Conservation (phyloP, 2,888 invertebrate genomes). For the Thymelicus lineola region DNA sequence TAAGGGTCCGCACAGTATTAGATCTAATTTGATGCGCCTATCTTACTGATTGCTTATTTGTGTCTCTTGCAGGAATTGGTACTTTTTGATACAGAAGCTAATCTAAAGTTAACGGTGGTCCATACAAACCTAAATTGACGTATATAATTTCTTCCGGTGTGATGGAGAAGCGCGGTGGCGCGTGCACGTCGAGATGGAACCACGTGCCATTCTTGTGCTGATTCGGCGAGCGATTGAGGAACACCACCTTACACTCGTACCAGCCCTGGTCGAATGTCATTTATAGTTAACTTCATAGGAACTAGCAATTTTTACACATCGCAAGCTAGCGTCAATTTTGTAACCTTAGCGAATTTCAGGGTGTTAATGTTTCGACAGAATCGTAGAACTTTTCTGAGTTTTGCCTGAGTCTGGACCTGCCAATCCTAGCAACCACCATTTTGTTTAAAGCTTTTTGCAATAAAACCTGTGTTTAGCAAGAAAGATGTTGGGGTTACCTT, state of each 20-base stretch:
- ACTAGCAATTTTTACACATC: not conserved
- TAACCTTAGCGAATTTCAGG: too few relatives aligned
- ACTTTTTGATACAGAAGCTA: too few relatives aligned
- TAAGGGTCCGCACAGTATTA: too few relatives aligned
- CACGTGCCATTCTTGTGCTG: slow-evolving; percentile 97
- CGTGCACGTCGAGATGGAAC: slow-evolving; percentile 99
- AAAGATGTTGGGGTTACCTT: not conserved
- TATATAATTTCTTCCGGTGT: slow-evolving; percentile 98
- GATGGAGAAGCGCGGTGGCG: slow-evolving; percentile 97
- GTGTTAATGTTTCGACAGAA: too few relatives aligned
- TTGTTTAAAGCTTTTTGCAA: not conserved
- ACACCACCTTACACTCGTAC: slow-evolving; percentile 98
- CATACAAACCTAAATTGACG: slow-evolving; percentile 91
- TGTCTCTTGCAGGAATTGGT: too few relatives aligned
- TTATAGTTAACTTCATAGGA: not conserved
- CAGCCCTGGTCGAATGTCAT: slow-evolving; percentile 87
- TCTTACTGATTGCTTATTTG: too few relatives aligned
- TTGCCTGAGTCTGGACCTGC: too few relatives aligned
- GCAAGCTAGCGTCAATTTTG: too few relatives aligned
- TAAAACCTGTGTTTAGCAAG: not conserved
- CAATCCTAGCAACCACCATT: too few relatives aligned
- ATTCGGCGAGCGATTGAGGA: slow-evolving; percentile 97
- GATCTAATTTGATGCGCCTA: too few relatives aligned
- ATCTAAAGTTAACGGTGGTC: too few relatives aligned
- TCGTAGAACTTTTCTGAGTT: too few relatives aligned